phyloP scores from a whole-genome alignment of 2,888 invertebrate genomes.

The Callyntrura sp. region DNA sequence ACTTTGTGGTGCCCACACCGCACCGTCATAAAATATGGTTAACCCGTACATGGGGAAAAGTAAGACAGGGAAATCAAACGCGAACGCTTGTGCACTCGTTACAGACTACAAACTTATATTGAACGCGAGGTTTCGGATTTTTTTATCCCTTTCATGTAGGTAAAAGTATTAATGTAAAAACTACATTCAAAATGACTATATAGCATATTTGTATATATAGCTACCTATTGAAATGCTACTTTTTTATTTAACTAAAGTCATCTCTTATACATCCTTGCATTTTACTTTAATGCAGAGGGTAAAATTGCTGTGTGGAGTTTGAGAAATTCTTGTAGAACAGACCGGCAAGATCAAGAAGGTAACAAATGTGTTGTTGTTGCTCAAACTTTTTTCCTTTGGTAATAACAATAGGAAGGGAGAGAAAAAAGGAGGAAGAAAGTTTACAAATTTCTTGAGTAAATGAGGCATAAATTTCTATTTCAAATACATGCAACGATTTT shows the following conservation, averaged over 20 bases:
- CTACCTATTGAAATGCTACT: neutral
- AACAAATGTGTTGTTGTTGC: neutral
- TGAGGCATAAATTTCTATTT: slow-evolving; percentile 74
- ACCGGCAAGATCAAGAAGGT: slow-evolving; percentile 5
- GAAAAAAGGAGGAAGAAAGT: slow-evolving; percentile 64
- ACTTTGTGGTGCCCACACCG: too few species aligned
- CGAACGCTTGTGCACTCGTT: too few species aligned
- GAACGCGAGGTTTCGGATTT: too few species aligned
- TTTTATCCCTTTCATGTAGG: too few species aligned
- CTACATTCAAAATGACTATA: too few species aligned
- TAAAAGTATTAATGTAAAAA: too few species aligned
- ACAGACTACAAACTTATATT: too few species aligned
- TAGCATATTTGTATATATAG: too few species aligned
- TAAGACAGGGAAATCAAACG: too few species aligned
- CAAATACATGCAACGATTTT: slow-evolving; percentile 22
- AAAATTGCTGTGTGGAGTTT: slow-evolving; percentile 8
- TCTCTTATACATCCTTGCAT: slow-evolving; percentile 76
- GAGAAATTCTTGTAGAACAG: slow-evolving; percentile 9
- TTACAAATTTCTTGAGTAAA: slow-evolving; percentile 74
- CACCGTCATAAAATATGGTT: too few species aligned
- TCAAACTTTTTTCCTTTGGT: slow-evolving; percentile 15
- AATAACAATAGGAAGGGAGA: slow-evolving; percentile 20
- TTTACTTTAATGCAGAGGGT: slow-evolving; percentile 64
- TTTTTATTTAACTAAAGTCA: slow-evolving; percentile 70
- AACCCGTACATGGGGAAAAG: too few species aligned